Evolutionary conservation across 1,140 invertebrate genomes (phyloP).

Genomic region (Trachymyrmex cornetzi): DNA sequence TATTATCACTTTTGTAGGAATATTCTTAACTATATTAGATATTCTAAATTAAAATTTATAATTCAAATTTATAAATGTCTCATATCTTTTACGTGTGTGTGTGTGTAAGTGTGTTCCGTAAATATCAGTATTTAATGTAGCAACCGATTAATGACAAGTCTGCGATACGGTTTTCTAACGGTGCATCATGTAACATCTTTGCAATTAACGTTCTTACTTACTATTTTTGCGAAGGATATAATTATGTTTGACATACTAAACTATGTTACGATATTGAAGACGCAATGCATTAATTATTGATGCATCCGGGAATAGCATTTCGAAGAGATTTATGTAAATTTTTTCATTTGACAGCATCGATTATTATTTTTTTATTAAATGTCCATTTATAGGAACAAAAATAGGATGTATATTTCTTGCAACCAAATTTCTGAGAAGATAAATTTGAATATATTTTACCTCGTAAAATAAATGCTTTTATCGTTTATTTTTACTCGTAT

Average conservation of each 20-base stretch:
- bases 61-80: conserved; percentile 7
- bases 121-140: neutral
- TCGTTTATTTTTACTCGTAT: neutral
- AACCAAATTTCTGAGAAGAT: neutral
- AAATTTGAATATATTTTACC: neutral
- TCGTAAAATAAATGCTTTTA: neutral
- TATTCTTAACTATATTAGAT: neutral
- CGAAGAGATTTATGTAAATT: neutral
- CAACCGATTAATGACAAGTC: neutral
- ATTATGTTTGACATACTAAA: neutral
- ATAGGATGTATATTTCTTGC: neutral
- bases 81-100: neutral
- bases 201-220: neutral
- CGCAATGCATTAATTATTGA: neutral
- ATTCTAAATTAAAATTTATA: neutral
- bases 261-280: neutral
- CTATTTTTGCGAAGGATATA: conserved; percentile 12
- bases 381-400: neutral
- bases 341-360: neutral
- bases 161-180: conserved; percentile 5
- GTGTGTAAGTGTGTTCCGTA: too few relatives aligned
- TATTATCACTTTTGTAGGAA: neutral
- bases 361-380: neutral
- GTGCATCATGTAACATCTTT: neutral
- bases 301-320: neutral